These are phyloP conservation scores for Caradrina kadenii DNA, from an alignment of 2,888 invertebrate genomes.

Conservation along the genomic window DNA sequence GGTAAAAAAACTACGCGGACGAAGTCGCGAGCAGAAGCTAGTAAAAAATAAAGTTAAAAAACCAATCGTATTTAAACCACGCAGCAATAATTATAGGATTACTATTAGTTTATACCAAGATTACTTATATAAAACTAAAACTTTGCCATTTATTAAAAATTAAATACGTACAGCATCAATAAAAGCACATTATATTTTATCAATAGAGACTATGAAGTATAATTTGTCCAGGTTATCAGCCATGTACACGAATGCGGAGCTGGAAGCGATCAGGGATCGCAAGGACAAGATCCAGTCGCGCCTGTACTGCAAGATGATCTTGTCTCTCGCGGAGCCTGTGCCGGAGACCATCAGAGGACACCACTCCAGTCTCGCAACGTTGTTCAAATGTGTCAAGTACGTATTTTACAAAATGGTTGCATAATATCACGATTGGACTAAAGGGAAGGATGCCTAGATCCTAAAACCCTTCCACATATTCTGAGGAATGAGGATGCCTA, in stretches of 20 bases:
- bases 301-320: slow-evolving; percentile 95
- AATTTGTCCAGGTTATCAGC: slow-evolving; percentile 92
- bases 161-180: too few relatives aligned
- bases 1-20: too few relatives aligned
- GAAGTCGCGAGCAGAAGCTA: too few relatives aligned
- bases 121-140: too few relatives aligned
- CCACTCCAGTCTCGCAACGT: slow-evolving; percentile 94
- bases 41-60: too few relatives aligned
- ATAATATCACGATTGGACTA: background rate
- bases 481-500: too few relatives aligned
- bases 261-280: slow-evolving; percentile 96
- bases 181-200: too few relatives aligned
- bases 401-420: slow-evolving; percentile 8
- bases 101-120: too few relatives aligned
- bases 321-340: slow-evolving; percentile 93
- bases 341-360: slow-evolving; percentile 95
- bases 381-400: slow-evolving; percentile 93
- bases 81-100: too few relatives aligned
- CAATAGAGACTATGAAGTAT: background rate
- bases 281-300: slow-evolving; percentile 97
- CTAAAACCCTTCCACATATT: too few relatives aligned
- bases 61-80: too few relatives aligned
- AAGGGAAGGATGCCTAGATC: background rate
- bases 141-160: too few relatives aligned
- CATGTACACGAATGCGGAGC: slow-evolving; percentile 96